phyloP scores from a whole-genome alignment of 2,113 vertebrate genomes.

The Natator depressus region DNA sequence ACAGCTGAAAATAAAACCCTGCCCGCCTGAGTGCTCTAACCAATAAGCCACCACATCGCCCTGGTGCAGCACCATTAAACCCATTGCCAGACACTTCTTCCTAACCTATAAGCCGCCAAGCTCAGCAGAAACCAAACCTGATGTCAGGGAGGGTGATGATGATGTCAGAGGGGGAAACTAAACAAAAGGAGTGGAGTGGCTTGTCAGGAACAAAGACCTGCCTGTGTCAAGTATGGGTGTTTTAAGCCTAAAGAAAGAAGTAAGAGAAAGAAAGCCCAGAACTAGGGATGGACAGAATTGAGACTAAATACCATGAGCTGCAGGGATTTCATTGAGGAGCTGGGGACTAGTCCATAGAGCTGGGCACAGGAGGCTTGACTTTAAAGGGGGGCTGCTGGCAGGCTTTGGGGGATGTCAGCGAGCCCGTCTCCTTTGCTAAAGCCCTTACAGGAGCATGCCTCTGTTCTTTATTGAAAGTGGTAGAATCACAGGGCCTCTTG shows the following conservation, averaged over 20 bases:
- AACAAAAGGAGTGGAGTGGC: neutral
- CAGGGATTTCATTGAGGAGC: neutral
- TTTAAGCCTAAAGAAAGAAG: neutral
- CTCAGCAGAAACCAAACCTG: neutral
- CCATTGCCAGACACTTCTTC: neutral
- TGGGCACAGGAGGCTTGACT: neutral
- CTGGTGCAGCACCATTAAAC: neutral
- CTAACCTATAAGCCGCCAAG: rapidly evolving
- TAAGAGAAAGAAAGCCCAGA: neutral
- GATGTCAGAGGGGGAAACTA: neutral
- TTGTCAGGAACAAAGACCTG: neutral
- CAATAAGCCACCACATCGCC: neutral
- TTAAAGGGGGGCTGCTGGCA: neutral
- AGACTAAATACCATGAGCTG: rapidly evolving
- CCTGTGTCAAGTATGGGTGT: rapidly evolving
- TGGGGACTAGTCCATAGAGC: neutral
- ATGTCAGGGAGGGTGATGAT: rapidly evolving
- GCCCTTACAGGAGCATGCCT: neutral
- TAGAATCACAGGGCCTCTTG: neutral
- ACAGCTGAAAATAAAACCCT: neutral
- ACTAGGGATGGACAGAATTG: neutral
- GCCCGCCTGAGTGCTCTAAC: neutral
- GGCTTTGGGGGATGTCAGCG: rapidly evolving
- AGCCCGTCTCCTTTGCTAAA: neutral
- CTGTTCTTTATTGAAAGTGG: rapidly evolving